phyloP scores from a whole-genome alignment of 2,113 vertebrate species.

The Phalacrocorax brasilianus region DNA sequence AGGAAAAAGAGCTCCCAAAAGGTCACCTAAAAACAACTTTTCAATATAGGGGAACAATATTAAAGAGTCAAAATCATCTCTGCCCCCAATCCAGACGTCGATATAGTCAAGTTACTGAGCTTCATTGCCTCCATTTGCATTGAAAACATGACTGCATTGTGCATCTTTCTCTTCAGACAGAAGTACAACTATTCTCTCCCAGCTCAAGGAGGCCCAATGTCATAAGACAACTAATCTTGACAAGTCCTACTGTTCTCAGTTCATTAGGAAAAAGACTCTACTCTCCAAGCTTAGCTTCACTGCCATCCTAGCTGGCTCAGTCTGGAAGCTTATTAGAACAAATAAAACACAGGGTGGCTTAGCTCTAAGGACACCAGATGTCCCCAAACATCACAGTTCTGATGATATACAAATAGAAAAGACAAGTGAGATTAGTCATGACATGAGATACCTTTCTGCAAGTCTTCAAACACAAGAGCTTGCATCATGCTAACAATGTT shows the following conservation, averaged over 20 bases:
- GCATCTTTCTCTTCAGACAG: not conserved
- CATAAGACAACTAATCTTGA: not conserved
- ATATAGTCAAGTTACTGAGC: not conserved
- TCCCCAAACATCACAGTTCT: not conserved
- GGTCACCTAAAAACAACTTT: not conserved
- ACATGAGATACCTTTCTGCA: not conserved
- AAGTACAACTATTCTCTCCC: not conserved
- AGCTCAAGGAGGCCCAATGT: not conserved
- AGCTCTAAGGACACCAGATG: not conserved
- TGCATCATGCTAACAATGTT: not conserved
- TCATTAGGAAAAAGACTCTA: not conserved
- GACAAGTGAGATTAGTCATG: not conserved
- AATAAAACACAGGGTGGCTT: not conserved
- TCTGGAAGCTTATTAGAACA: not conserved
- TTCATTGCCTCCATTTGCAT: not conserved
- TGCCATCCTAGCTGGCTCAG: not conserved
- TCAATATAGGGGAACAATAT: not conserved
- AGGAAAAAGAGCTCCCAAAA: not conserved
- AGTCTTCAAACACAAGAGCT: not conserved
- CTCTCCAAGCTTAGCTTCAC: not conserved
- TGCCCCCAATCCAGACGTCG: not conserved
- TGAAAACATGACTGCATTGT: not conserved
- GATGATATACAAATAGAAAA: not conserved
- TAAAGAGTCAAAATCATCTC: not conserved
- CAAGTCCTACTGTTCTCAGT: not conserved